Percentiles rank a stretch among this genome's conserved stretches.
Evolutionary conservation across 2,888 invertebrate genomes (phyloP).

Genomic region (Ametastegia equiseti): DNA sequence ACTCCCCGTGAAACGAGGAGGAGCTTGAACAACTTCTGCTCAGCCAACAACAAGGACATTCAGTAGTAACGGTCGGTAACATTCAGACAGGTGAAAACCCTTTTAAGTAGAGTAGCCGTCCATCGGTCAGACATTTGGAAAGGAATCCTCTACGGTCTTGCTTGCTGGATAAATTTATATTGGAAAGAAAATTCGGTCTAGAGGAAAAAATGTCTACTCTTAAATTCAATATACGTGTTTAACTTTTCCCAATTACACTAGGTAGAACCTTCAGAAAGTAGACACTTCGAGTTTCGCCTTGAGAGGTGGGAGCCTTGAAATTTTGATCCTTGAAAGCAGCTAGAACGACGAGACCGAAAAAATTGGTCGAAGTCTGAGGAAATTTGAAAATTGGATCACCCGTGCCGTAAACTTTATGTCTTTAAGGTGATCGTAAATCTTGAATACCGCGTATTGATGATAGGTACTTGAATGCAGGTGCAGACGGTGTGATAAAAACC

Average conservation of each 20-base stretch:
- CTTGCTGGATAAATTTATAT: neutral
- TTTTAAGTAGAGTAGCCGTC: neutral
- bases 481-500: neutral
- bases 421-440: neutral
- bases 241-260: too few species aligned
- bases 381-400: neutral
- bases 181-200: neutral
- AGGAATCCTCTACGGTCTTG: neutral
- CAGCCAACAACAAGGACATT: conserved; percentile 9
- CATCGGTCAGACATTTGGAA: conserved; percentile 18
- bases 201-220: neutral
- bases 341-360: neutral
- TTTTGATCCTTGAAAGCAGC: neutral
- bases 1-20: conserved; percentile 11
- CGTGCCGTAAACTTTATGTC: neutral
- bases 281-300: neutral
- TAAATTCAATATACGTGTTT: neutral
- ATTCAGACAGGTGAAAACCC: neutral
- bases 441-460: neutral
- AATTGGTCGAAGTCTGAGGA: neutral
- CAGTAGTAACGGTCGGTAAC: conserved; percentile 27
- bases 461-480: neutral
- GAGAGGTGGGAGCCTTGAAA: neutral
- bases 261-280: too few species aligned
- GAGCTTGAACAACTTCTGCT: neutral